Percentiles rank a stretch among this genome's conserved stretches.
Conservation (phyloP, 1,140 invertebrate species). For the Aphelenchoides besseyi region DNA sequence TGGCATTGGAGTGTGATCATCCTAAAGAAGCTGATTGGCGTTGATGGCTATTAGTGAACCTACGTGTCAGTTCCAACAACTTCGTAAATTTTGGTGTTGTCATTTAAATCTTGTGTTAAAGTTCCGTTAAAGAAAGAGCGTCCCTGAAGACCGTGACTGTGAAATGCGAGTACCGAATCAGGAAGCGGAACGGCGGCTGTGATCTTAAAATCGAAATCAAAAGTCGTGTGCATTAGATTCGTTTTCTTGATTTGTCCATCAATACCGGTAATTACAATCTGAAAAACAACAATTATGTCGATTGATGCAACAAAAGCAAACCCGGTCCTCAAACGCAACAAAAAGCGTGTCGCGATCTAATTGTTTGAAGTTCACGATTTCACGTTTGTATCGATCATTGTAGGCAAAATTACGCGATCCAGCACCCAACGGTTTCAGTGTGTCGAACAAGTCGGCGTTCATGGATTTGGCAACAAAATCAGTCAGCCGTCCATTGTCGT, state of each 20-base stretch:
- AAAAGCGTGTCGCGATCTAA: constrained; percentile 45
- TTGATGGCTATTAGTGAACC: constrained; percentile 23
- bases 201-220: constrained; percentile 44
- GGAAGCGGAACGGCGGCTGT: constrained; percentile 38
- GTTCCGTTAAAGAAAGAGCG: constrained; percentile 44
- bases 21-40: not conserved
- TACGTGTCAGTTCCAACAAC: constrained; percentile 44
- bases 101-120: constrained; percentile 46
- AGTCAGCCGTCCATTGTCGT: constrained; percentile 35
- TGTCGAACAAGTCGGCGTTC: constrained; percentile 34
- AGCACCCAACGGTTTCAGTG: constrained; percentile 26
- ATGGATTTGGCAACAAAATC: constrained; percentile 35
- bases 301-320: constrained; percentile 6
- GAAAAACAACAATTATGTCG: constrained; percentile 18
- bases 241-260: constrained; percentile 42
- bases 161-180: constrained; percentile 52
- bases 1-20: constrained; percentile 21
- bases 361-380: constrained; percentile 36
- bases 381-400: constrained; percentile 13
- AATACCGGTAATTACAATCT: constrained; percentile 43
- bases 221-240: constrained; percentile 47
- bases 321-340: constrained; percentile 40
- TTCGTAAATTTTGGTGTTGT: constrained; percentile 35
- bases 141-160: constrained; percentile 43
- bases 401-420: constrained; percentile 21